Evolutionary conservation across 2,888 invertebrate genomes (phyloP).

Genomic region (Agriopis aurantiaria): DNA sequence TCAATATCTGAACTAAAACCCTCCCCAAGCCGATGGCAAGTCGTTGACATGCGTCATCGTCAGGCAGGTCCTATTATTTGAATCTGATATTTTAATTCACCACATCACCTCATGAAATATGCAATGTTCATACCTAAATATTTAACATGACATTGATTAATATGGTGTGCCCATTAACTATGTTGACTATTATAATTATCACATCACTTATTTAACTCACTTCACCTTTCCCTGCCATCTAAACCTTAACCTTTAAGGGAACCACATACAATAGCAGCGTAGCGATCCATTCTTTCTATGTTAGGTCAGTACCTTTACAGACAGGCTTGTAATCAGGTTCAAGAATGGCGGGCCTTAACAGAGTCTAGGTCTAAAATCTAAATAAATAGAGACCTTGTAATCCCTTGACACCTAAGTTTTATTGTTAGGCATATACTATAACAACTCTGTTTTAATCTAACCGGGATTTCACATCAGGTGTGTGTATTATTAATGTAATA

Average conservation of each 20-base stretch:
- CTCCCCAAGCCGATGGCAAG: no score
- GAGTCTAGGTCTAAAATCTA: neutral
- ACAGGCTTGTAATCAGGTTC: conserved; percentile 7
- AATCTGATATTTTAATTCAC: conserved; percentile 18
- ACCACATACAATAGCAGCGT: conserved; percentile 44
- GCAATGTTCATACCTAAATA: neutral
- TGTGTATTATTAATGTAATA: no score
- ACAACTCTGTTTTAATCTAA: no score
- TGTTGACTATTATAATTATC: conserved; percentile 18
- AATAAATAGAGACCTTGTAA: neutral
- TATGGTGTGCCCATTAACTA: neutral
- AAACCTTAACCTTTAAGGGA: conserved; percentile 40
- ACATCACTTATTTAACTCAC: conserved; percentile 6
- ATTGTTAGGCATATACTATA: no score
- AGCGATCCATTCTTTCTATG: conserved; percentile 38
- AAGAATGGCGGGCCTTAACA: neutral
- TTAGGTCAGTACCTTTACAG: neutral
- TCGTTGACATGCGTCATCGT: no score
- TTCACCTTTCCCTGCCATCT: conserved; percentile 22
- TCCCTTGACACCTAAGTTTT: no score
- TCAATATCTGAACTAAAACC: no score
- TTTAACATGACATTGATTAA: neutral
- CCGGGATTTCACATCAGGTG: no score
- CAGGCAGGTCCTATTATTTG: neutral
- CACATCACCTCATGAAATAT: neutral